Base-by-base conservation (phyloP, 2,797 vertebrate species). In the Hyperoplus immaculatus region DNA sequence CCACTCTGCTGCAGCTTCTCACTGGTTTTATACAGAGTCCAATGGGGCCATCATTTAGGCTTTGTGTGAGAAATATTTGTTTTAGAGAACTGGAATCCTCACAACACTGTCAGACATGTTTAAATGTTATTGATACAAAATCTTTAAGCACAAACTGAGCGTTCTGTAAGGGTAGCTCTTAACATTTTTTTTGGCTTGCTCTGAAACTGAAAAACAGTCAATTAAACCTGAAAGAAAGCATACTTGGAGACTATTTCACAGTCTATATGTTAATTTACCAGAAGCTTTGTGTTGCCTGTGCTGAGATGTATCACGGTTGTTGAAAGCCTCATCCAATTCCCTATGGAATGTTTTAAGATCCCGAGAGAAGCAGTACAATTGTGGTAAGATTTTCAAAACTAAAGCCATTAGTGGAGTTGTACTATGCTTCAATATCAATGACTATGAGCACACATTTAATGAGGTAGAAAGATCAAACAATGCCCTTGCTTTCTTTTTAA, bases 281-380 rank as follows among this genome's bases (percentile, higher is more conserved):
- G 2, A 8, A 47, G 55, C 65, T 70, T 83, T 54, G 60, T 75
- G 67, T 58, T 78, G 72, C 42, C 50, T 47, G 1, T 51, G 56
- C 4, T 41, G 47, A 47, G 56, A 38, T 15, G 43, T 55, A 36
- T 18, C 18, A 38, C 66, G 57, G 8, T n/a, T 47, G 73, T 65
- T 57, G 29, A 82, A 79, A 71, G 46, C 61, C 59, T 53, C 15
- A 80, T 51, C 55, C 16, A 5, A 15, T 51, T 2, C 14, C 36
- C n/a, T 1, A 65, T 16, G 57, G 45, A 75, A 47, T 55, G 21
- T 43, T 54, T 49, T 16, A 51, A 63, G 67, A 74, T 69, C 45
- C 42, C 12, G 39, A 56, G 54, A 77, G 70, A 15, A n/a, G 71
- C 61, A 36, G 60, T 11, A 11, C 54, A 29, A 70, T 6, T 42